phyloP scores from a whole-genome alignment of 2,888 invertebrate species.

The Megalurothrips usitatus region DNA sequence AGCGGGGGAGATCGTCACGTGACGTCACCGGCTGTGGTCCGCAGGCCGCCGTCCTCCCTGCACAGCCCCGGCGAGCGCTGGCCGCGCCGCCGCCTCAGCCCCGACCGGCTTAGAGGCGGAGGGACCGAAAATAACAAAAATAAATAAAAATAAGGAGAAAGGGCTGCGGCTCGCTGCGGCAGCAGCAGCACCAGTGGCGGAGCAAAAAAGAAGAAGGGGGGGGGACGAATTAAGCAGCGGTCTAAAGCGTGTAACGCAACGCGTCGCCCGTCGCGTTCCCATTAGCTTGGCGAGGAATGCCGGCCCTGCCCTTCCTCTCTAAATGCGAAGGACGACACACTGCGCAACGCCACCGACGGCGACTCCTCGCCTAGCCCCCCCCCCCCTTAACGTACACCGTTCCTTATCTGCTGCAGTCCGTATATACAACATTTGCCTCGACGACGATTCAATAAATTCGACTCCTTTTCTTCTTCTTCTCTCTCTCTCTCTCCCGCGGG shows the following conservation, averaged over 20 bases:
- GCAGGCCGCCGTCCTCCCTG: no score
- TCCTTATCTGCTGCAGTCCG: not conserved
- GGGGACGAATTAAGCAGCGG: not conserved
- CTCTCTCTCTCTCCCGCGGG: no score
- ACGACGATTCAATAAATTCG: not conserved
- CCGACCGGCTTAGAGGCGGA: not conserved
- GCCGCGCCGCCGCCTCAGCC: not conserved
- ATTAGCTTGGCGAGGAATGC: not conserved
- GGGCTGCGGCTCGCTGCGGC: not conserved
- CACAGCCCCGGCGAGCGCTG: not conserved
- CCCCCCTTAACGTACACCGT: not conserved
- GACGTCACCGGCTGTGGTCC: no score
- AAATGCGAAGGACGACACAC: not conserved
- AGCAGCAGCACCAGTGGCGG: not conserved
- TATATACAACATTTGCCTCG: not conserved
- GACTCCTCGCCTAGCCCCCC: not conserved
- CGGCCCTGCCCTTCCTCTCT: not conserved
- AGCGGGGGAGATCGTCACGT: not conserved
- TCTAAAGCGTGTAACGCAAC: not conserved
- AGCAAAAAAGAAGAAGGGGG: not conserved
- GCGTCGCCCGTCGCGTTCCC: constrained; percentile 1
- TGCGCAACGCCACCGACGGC: not conserved
- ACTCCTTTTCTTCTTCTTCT: not conserved
- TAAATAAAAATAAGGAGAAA: not conserved
- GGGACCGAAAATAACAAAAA: not conserved